Conservation (phyloP, 2,113 vertebrate species). For the Ariopsis seemanni region DNA sequence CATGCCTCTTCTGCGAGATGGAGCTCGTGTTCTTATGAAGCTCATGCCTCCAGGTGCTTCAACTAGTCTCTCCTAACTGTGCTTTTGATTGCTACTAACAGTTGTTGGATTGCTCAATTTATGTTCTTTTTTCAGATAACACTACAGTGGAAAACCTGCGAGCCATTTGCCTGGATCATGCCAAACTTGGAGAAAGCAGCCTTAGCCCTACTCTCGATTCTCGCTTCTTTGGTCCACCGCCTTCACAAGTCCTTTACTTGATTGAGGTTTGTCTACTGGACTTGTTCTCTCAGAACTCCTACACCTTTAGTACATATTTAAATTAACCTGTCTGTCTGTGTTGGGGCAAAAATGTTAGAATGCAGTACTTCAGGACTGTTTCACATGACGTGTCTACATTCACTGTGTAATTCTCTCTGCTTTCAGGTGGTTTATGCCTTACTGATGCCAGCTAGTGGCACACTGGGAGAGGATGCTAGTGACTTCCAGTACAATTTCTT, state of each 20-base stretch:
- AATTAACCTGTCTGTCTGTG: not conserved
- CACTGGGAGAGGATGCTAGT: slow-evolving; percentile 93
- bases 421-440: slow-evolving; percentile 95
- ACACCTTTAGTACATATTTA: too few species aligned
- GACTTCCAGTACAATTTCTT: slow-evolving; percentile 98
- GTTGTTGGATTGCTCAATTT: not conserved
- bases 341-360: not conserved
- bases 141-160: slow-evolving; percentile 95
- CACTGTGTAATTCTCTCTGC: not conserved
- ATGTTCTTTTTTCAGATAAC: slow-evolving; percentile 80
- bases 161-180: slow-evolving; percentile 95
- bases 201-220: slow-evolving; percentile 96
- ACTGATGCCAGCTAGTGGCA: slow-evolving; percentile 98
- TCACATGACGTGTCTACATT: not conserved
- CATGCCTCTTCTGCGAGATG: slow-evolving; percentile 96
- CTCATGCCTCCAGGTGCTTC: slow-evolving; percentile 94
- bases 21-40: slow-evolving; percentile 97
- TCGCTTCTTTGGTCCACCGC: slow-evolving; percentile 95
- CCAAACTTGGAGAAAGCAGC: slow-evolving; percentile 97
- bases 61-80: not conserved
- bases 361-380: not conserved
- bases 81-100: not conserved
- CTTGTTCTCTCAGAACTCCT: not conserved
- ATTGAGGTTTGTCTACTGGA: slow-evolving; percentile 83
- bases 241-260: slow-evolving; percentile 98